These are phyloP conservation scores for Lepidotrigona ventralis DNA, from an alignment of 1,140 invertebrate genomes.

Conservation along the genomic window DNA sequence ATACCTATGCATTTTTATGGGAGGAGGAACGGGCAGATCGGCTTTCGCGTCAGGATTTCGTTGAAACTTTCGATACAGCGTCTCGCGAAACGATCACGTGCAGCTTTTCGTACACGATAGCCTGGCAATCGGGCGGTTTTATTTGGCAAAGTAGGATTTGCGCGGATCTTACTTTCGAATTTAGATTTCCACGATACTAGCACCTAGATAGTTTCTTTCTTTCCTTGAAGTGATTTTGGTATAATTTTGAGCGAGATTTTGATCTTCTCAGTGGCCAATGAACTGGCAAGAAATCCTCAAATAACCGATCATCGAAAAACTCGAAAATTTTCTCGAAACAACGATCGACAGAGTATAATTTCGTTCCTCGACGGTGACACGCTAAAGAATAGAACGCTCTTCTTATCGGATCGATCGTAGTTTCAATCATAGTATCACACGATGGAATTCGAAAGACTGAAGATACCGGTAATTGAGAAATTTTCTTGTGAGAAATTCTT, in stretches of 20 bases:
- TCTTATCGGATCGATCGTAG: background rate
- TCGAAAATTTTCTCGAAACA: background rate
- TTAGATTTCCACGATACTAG: background rate
- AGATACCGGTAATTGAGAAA: too few relatives aligned
- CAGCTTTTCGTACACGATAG: background rate
- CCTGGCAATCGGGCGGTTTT: background rate
- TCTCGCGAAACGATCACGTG: background rate
- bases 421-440: background rate
- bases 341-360: background rate
- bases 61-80: background rate
- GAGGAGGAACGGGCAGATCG: conserved; percentile 17
- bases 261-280: too few relatives aligned
- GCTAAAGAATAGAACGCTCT: background rate
- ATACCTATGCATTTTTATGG: conserved; percentile 32
- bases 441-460: background rate
- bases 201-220: background rate
- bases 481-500: background rate
- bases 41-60: conserved; percentile 1
- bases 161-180: background rate
- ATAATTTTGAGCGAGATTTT: too few relatives aligned
- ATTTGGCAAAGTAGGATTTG: background rate
- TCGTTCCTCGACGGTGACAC: background rate
- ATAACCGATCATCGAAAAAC: too few relatives aligned
- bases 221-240: too few relatives aligned
- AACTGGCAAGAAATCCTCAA: too few relatives aligned